Percentiles rank a stretch among this genome's conserved stretches.
These are phyloP conservation scores for Subacronicta megacephala DNA, from an alignment of 2,888 invertebrate genomes.

Conservation along the genomic window DNA sequence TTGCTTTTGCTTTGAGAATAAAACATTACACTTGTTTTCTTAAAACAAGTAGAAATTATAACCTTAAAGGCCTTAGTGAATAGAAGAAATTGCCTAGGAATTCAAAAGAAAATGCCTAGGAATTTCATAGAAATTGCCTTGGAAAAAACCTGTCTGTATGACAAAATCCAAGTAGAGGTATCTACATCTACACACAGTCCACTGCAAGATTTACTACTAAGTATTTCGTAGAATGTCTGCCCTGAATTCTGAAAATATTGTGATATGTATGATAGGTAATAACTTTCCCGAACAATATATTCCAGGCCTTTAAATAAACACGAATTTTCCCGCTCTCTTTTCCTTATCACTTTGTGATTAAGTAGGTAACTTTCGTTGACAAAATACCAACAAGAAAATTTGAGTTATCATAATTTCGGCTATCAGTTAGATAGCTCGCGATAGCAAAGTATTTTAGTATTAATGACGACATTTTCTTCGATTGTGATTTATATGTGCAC, in stretches of 20 bases:
- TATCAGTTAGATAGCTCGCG: slow-evolving; percentile 22
- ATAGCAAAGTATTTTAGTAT: slow-evolving; percentile 23
- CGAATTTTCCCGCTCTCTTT: slow-evolving; percentile 12
- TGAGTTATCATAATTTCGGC: slow-evolving; percentile 25
- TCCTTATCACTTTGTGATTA: slow-evolving; percentile 6
- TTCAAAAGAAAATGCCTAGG: too few relatives aligned
- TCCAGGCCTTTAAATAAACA: neutral
- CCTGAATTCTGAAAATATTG: neutral
- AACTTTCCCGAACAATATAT: neutral
- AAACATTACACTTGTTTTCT: slow-evolving; percentile 7
- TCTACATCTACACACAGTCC: too few relatives aligned
- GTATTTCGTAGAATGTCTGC: neutral
- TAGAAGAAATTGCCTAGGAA: too few relatives aligned
- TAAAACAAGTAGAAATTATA: neutral
- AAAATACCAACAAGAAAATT: slow-evolving; percentile 22
- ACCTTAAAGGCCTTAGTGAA: too few relatives aligned
- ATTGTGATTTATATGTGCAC: slow-evolving; percentile 21
- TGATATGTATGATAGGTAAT: neutral
- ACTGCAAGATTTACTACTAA: too few relatives aligned
- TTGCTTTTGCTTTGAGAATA: slow-evolving; percentile 10
- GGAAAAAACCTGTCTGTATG: too few relatives aligned
- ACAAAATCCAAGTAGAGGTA: too few relatives aligned
- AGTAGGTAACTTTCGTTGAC: neutral
- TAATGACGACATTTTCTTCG: slow-evolving; percentile 9
- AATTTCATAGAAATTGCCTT: too few relatives aligned